Conservation (phyloP, 2,113 vertebrate species). For the Salvelinus fontinalis region DNA sequence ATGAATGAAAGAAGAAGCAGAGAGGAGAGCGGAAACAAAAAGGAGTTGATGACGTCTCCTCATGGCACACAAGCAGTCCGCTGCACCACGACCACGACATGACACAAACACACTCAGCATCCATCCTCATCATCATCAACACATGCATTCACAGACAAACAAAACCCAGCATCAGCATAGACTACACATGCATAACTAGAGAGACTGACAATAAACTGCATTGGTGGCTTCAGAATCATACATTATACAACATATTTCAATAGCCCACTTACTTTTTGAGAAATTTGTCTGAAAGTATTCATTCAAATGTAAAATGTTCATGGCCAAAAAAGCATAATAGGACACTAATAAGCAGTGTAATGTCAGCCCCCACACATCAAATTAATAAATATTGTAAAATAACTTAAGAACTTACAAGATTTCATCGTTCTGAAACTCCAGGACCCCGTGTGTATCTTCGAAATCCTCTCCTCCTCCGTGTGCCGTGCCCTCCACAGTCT, state of each 20-base stretch:
- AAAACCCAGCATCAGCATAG: not conserved
- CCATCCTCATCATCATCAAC: slow-evolving; percentile 18
- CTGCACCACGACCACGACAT: slow-evolving; percentile 51
- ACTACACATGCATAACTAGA: not conserved
- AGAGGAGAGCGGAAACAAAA: slow-evolving; percentile 1
- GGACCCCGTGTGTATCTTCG: slow-evolving; percentile 89
- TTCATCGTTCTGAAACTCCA: slow-evolving; percentile 98
- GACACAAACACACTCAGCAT: slow-evolving; percentile 34
- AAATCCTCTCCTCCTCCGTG: slow-evolving; percentile 95
- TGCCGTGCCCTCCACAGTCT: slow-evolving; percentile 92
- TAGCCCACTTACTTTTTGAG: not conserved
- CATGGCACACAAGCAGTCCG: slow-evolving; percentile 26
- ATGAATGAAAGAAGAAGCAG: slow-evolving; percentile 30
- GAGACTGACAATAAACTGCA: slow-evolving; percentile 13
- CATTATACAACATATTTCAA: not conserved
- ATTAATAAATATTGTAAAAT: not conserved
- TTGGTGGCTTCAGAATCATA: too few species aligned
- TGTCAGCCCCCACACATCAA: not conserved
- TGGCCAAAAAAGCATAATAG: not conserved
- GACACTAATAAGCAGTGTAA: not conserved
- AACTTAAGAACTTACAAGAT: slow-evolving; percentile 89
- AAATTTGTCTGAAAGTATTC: not conserved
- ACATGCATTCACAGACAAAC: slow-evolving; percentile 6
- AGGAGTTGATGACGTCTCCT: not conserved
- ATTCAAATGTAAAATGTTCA: not conserved